Evolutionary conservation across 2,888 invertebrate species (phyloP), one percentile per base, ranked within the genome.

Genomic region (Bruchidius siliquastri): DNA sequence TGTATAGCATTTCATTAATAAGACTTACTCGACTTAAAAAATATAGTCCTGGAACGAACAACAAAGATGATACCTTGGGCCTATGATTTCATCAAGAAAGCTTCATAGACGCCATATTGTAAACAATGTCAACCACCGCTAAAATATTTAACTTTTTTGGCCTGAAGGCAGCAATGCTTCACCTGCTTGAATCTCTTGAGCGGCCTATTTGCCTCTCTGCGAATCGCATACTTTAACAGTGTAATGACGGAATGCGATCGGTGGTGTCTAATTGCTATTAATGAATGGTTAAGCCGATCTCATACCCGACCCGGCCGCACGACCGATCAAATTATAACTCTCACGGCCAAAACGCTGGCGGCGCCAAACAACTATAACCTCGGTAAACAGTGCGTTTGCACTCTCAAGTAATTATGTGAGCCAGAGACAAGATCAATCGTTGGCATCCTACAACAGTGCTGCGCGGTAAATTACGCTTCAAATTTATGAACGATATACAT

Each of bases 281-380:
- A 86, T 85, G 84, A 85, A 82, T 80, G 85, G 84, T 81, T 84
- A 80, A 82, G 84, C 80, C 80, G 80, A 83, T 85, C 85, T 85
- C 84, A 83, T 83, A 81, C 49, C 49, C 49, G 49, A 8, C 49
- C 13, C 49, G 49, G 49, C 49, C 49, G 86, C 86, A 86, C 86
- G 86, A 86, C 85, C 85, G 86, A 86, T 86, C 85, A 86, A 86
- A 86, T 86, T 86, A 86, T 86, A 86, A 86, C 85, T 86, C 83
- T 83, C 66, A 72, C 70, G 82, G 78, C 82, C 82, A 83, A 83
- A 83, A 83, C 84, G 84, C 85, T 84, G 83, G 84, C 80, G 86
- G 85, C 85, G 18, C 82, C 85, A 85, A 85, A 83, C 84, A 84
- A 85, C 85, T 84, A 85, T 83, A 84, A 84, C 84, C 84, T 84